Evolutionary conservation across 2,888 invertebrate genomes (phyloP).

Genomic region (Agriopis aurantiaria): DNA sequence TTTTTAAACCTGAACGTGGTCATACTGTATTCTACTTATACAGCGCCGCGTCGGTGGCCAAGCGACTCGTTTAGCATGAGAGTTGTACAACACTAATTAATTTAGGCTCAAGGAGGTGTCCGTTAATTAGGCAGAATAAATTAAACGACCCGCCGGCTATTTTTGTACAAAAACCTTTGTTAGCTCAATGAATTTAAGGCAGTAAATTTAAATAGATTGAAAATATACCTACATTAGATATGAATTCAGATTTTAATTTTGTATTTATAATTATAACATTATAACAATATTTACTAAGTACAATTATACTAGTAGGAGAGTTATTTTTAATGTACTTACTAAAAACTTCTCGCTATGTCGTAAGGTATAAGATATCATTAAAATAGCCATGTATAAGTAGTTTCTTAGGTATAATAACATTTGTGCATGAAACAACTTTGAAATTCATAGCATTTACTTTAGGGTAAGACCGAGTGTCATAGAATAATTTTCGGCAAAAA

Average conservation of each 20-base stretch:
- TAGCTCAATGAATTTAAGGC: constrained; percentile 17
- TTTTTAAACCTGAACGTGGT: constrained; percentile 17
- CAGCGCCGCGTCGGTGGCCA: constrained; percentile 35
- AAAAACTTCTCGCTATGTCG: too few species aligned
- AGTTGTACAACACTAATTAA: constrained; percentile 49
- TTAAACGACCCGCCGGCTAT: constrained; percentile 33
- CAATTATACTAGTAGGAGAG: not conserved
- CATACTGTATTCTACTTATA: constrained; percentile 38
- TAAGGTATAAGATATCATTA: too few species aligned
- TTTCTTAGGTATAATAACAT: too few species aligned
- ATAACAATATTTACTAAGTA: not conserved
- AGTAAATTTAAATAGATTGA: constrained; percentile 9
- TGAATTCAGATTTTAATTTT: constrained; percentile 1
- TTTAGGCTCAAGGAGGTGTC: constrained; percentile 46
- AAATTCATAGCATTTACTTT: too few species aligned
- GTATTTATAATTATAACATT: not conserved
- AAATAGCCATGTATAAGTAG: too few species aligned
- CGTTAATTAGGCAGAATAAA: constrained; percentile 42
- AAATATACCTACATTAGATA: constrained; percentile 11
- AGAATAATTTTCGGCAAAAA: too few species aligned
- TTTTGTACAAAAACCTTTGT: constrained; percentile 38
- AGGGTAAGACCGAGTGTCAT: too few species aligned
- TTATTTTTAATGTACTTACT: too few species aligned
- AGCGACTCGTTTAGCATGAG: constrained; percentile 47
- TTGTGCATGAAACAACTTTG: too few species aligned